Conservation (phyloP, 2,113 vertebrate species). For the Chitala chitala region DNA sequence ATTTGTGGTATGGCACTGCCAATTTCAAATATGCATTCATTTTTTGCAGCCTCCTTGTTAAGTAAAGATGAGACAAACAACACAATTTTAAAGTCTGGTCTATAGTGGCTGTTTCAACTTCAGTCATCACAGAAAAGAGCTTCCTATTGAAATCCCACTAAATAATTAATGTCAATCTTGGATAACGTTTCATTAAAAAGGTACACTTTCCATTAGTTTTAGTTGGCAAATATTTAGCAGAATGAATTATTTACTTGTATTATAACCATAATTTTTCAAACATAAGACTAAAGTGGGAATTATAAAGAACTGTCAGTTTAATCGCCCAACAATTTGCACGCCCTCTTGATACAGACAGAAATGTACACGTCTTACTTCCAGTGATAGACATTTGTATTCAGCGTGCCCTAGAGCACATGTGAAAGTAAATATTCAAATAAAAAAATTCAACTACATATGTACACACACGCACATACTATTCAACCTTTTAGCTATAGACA, state of each 20-base stretch:
- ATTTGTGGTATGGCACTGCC: slow-evolving; percentile 10
- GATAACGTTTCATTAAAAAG: neutral
- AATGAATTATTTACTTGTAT: neutral
- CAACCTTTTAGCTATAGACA: too few relatives aligned
- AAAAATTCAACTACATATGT: too few relatives aligned
- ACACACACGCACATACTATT: too few relatives aligned
- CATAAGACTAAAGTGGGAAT: neutral
- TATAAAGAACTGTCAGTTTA: neutral
- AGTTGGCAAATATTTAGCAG: neutral
- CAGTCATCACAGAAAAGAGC: neutral
- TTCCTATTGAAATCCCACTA: neutral
- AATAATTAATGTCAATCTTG: neutral
- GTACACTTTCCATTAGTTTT: neutral
- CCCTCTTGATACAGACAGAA: neutral
- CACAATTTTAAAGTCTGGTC: neutral
- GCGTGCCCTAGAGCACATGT: too few relatives aligned
- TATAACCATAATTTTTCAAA: neutral
- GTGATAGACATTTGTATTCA: too few relatives aligned
- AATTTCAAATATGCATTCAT: neutral
- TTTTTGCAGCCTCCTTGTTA: neutral
- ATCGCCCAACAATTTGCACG: neutral
- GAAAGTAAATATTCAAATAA: too few relatives aligned
- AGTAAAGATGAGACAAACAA: neutral
- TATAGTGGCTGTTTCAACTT: neutral
- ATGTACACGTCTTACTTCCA: too few relatives aligned